These are phyloP conservation scores for Azemiops feae DNA, from an alignment of 2,113 vertebrate genomes.

Conservation along the genomic window DNA sequence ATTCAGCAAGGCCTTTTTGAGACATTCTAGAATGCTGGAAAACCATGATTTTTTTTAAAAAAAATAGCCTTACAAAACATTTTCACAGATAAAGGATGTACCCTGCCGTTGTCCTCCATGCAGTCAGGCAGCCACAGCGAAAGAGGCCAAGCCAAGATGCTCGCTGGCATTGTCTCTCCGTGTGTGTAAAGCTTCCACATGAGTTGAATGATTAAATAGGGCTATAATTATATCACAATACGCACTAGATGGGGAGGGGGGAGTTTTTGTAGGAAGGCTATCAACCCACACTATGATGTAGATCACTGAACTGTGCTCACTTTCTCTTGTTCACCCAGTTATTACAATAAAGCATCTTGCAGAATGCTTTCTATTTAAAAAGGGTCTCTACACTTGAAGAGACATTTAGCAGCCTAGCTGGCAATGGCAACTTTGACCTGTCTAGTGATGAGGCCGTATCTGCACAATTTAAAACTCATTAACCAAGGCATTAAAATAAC, in stretches of 20 bases:
- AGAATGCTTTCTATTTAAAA: neutral
- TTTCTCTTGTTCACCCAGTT: neutral
- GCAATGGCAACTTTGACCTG: neutral
- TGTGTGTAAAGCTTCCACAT: neutral
- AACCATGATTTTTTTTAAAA: neutral
- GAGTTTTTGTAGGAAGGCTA: neutral
- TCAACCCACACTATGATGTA: neutral
- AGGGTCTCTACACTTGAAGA: neutral
- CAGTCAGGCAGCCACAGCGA: neutral
- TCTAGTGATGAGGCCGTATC: neutral
- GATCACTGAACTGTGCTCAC: neutral
- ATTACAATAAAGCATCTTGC: neutral
- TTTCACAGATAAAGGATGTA: neutral
- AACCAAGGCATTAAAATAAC: conserved; percentile 19
- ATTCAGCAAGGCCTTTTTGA: neutral
- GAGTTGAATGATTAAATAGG: neutral
- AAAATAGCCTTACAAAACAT: neutral
- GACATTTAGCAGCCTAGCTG: neutral
- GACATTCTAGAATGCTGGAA: neutral
- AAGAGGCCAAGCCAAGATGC: neutral
- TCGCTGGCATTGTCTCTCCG: neutral
- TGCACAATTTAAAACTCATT: conserved; percentile 1
- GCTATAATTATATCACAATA: neutral
- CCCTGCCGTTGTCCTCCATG: neutral
- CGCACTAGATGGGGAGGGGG: neutral